Evolutionary conservation across 2,888 invertebrate genomes (phyloP).

Genomic region (Acanthopleura granulata): DNA sequence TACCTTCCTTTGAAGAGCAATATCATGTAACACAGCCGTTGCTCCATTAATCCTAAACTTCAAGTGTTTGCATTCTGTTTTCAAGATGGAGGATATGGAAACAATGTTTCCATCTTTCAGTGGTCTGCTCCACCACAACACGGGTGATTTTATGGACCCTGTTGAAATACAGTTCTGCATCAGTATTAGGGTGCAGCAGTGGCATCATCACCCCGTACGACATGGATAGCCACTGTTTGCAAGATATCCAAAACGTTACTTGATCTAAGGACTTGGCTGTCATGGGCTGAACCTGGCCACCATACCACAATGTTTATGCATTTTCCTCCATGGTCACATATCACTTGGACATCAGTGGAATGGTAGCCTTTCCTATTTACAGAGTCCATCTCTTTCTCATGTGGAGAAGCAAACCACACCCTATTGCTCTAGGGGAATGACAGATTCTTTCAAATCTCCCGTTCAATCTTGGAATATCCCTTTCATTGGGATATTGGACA

Average conservation of each 20-base stretch:
- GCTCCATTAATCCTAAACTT: conserved; percentile 24
- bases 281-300: conserved; percentile 44
- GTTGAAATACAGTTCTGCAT: conserved; percentile 21
- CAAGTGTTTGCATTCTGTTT: conserved; percentile 21
- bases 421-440: conserved; percentile 40
- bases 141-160: conserved; percentile 24
- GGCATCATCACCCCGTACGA: conserved; percentile 25
- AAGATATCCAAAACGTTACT: conserved; percentile 25
- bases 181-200: conserved; percentile 22
- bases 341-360: conserved; percentile 43
- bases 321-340: conserved; percentile 27
- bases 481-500: conserved; percentile 22
- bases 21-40: conserved; percentile 24
- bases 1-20: conserved; percentile 20
- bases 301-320: conserved; percentile 34
- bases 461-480: not conserved
- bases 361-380: conserved; percentile 40
- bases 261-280: conserved; percentile 33
- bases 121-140: conserved; percentile 23
- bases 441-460: conserved; percentile 24
- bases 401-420: conserved; percentile 35
- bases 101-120: conserved; percentile 24
- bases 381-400: conserved; percentile 28
- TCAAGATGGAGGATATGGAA: conserved; percentile 22
- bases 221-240: conserved; percentile 31